Evolutionary conservation across 2,888 invertebrate genomes (phyloP).

Genomic region (Ormyrus nitidulus): DNA sequence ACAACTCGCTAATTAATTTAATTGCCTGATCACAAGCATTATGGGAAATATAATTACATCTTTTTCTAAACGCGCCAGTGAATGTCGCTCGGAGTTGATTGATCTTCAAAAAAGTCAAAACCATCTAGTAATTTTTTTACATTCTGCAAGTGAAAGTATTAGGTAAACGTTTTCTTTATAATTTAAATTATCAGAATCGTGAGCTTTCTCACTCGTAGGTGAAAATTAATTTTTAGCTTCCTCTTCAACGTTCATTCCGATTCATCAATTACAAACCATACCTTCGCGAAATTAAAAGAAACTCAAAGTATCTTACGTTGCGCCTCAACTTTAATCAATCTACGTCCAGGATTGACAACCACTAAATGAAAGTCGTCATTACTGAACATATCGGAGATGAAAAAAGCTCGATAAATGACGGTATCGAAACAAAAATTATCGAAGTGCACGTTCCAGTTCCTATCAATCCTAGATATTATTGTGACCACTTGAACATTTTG

Average conservation of each 20-base stretch:
- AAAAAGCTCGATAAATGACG: too few relatives aligned
- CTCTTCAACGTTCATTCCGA: not conserved
- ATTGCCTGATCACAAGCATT: too few relatives aligned
- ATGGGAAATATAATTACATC: too few relatives aligned
- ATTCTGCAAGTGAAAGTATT: too few relatives aligned
- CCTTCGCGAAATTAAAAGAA: not conserved
- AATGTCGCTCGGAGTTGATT: too few relatives aligned
- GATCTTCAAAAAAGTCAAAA: too few relatives aligned
- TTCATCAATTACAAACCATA: conserved; percentile 14
- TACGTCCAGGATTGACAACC: not conserved
- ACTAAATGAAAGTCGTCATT: conserved; percentile 15
- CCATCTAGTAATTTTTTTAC: too few relatives aligned
- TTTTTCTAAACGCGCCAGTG: too few relatives aligned
- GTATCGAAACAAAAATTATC: not conserved
- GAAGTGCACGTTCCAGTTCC: too few relatives aligned
- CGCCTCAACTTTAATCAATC: conserved; percentile 3
- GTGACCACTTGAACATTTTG: too few relatives aligned
- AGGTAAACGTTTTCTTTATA: not conserved
- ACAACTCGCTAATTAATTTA: too few relatives aligned
- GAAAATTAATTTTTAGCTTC: conserved; percentile 9
- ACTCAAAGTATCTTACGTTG: not conserved
- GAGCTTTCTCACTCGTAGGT: not conserved
- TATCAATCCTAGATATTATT: too few relatives aligned
- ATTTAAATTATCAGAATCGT: not conserved
- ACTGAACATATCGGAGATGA: not conserved